Evolutionary conservation across 2,113 vertebrate species (phyloP).

Genomic region (Platycercus adscitus): DNA sequence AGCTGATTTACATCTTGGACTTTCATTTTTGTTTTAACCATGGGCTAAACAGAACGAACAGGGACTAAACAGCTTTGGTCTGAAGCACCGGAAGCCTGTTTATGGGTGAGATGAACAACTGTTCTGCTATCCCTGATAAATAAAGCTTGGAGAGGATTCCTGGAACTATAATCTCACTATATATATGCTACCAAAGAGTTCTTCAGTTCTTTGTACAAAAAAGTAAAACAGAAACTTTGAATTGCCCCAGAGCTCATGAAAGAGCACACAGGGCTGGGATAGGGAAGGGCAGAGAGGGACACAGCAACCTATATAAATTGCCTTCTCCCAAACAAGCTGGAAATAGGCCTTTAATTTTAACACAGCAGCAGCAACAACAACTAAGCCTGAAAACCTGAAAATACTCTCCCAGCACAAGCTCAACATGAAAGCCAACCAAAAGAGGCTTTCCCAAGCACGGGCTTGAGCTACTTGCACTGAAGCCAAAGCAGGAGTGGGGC

Average conservation of each 20-base stretch:
- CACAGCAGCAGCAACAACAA: background rate
- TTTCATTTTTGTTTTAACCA: constrained; percentile 4
- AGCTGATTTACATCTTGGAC: background rate
- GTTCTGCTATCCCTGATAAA: background rate
- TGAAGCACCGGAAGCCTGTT: background rate
- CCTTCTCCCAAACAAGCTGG: background rate
- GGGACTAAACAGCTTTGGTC: background rate
- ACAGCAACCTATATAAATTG: background rate
- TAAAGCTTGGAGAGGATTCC: background rate
- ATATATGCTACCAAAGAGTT: background rate
- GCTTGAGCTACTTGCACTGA: background rate
- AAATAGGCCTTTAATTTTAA: background rate
- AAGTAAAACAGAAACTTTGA: background rate
- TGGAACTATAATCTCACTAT: background rate
- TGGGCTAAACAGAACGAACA: background rate
- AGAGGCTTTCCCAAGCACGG: background rate
- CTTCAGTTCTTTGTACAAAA: background rate
- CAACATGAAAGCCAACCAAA: background rate
- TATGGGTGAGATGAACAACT: background rate
- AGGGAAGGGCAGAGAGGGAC: background rate
- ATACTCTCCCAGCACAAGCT: background rate
- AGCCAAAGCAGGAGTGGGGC: background rate
- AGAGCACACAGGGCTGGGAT: background rate
- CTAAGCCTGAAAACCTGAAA: background rate
- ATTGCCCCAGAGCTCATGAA: background rate